phyloP scores from a whole-genome alignment of 2,797 vertebrate genomes.

The Mus caroli region DNA sequence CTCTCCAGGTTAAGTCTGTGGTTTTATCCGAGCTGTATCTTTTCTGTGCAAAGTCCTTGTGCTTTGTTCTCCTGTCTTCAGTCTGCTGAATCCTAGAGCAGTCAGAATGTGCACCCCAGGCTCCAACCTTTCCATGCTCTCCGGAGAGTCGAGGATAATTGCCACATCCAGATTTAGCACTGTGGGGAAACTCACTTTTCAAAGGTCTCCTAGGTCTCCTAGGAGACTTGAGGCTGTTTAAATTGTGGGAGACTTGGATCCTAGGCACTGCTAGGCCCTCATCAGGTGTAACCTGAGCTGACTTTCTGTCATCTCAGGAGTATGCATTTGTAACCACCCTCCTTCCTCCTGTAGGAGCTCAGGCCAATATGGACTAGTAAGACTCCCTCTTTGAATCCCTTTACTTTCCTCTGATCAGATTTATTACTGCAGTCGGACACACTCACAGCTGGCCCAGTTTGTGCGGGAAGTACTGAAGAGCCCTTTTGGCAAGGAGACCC shows the following conservation, averaged over 20 bases:
- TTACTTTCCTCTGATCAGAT: conserved; percentile 89
- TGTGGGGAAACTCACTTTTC: neutral
- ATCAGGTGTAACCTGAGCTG: neutral
- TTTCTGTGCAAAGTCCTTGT: neutral
- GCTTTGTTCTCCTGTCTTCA: neutral
- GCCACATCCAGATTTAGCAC: neutral
- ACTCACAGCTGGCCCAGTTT: conserved; percentile 98
- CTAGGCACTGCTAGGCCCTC: neutral
- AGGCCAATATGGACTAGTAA: neutral
- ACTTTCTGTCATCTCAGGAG: neutral
- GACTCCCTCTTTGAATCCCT: neutral
- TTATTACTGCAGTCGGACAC: conserved; percentile 99
- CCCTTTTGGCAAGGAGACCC: conserved; percentile 93
- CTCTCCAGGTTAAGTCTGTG: neutral
- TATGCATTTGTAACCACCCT: too few relatives aligned
- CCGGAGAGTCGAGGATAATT: too few relatives aligned
- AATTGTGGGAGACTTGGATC: neutral
- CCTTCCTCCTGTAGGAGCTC: neutral
- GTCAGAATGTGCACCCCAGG: neutral
- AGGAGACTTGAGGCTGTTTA: neutral
- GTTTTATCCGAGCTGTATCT: neutral
- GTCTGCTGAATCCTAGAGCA: neutral
- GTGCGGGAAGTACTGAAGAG: conserved; percentile 97
- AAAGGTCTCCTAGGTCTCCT: neutral
- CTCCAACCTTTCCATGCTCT: neutral